Evolutionary conservation across 2,113 vertebrate genomes (phyloP).

Genomic region (Erinaceus europaeus): DNA sequence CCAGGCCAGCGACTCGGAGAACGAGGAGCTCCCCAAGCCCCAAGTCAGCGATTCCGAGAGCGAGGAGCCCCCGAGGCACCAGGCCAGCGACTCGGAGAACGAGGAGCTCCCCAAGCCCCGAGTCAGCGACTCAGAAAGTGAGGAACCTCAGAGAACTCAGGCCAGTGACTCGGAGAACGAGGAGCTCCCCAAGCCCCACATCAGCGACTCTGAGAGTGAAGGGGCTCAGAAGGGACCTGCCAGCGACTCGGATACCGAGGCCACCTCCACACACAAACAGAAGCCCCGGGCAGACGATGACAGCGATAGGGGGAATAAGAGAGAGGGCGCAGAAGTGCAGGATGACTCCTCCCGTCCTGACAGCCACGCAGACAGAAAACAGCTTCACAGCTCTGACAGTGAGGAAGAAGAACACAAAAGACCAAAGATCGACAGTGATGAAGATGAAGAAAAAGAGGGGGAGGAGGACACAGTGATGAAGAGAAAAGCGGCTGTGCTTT

Average conservation of each 20-base stretch:
- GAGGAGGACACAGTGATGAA: conserved; percentile 87
- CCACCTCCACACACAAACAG: conserved; percentile 73
- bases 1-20: conserved; percentile 69
- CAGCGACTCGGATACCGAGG: conserved; percentile 84
- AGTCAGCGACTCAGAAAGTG: conserved; percentile 63
- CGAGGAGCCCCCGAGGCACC: conserved; percentile 54
- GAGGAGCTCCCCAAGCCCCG: conserved; percentile 53
- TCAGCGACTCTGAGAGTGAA: conserved; percentile 77
- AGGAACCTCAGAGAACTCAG: conserved; percentile 60
- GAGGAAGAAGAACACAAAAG: conserved; percentile 82
- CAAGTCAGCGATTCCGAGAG: conserved; percentile 75
- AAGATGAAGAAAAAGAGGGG: conserved; percentile 85
- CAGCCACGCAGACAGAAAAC: conserved; percentile 63
- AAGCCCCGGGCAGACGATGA: conserved; percentile 85
- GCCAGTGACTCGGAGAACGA: conserved; percentile 76
- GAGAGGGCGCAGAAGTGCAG: conserved; percentile 69
- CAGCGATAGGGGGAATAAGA: conserved; percentile 77
- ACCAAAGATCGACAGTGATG: conserved; percentile 83
- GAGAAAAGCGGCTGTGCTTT: conserved; percentile 92
- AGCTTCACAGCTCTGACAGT: conserved; percentile 80
- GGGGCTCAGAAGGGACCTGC: conserved; percentile 60
- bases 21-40: conserved; percentile 62
- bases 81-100: conserved; percentile 71
- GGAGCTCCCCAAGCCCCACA: conserved; percentile 63
- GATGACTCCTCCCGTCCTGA: conserved; percentile 75